Base-by-base conservation (phyloP, 1,140 invertebrate genomes). In the Apocrypta bakeri region DNA sequence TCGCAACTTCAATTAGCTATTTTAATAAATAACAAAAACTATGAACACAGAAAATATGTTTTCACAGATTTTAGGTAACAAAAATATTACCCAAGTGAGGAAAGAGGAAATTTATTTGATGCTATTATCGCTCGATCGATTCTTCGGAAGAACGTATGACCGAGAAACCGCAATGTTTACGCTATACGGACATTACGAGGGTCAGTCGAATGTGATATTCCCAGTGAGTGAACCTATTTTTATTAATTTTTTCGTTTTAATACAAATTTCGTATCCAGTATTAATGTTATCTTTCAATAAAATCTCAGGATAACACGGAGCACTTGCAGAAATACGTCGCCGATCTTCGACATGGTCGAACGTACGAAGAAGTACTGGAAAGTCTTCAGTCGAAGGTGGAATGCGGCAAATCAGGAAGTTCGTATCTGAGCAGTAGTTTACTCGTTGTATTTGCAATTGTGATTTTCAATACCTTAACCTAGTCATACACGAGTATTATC, bases 161-260 rank as follows among this genome's bases (percentile, higher is more conserved):
- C 93, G 92, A 73, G 92, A 93, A 29, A 94, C 92, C 0, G 92
- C 92, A 11, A 91, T 95, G 21, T 95, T 96, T 78, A 93, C 94
- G 0, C 90, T 96, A 85, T 96, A 94, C 84, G 95, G 94, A 0
- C 86, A 92, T 8, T 96, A 93, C 83, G 95, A 95, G 84, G 93
- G 93, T 37, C 87, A 93, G 75, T 88, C 88, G 25, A 92, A 95
- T 86, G 89, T 96, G 2, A 88, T 96, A 37, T 96, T 96, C 88
- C 93, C 94, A n/a, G 95, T 92, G 87, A 85, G 90, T 91, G 75
- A 79, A 0, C 9, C 11, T 7, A n/a, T n/a, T 27, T 11, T 25
- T 66, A n/a, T n/a, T n/a, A n/a, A n/a, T 66, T 27, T 37, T 40
- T 17, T 37, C 33, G 21, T 84, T 69, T 40, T 84, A 31, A 21